phyloP scores from a whole-genome alignment of 35 echinoderm and acorn worm genomes.

The Lytechinus variegatus region DNA sequence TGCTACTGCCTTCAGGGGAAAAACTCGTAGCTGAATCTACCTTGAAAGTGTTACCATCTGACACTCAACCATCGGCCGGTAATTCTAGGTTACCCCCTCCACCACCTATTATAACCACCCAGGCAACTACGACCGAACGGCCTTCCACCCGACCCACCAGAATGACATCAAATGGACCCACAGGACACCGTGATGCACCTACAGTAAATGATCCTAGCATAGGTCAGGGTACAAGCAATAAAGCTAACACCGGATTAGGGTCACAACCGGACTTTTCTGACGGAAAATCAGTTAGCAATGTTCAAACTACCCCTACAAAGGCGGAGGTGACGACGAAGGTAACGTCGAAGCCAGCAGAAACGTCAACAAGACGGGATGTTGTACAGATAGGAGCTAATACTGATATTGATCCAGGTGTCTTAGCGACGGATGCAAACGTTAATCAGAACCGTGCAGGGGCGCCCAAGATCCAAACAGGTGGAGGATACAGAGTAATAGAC shows the following conservation, averaged over 20 bases:
- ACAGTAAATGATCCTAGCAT: not conserved
- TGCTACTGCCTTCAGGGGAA: not conserved
- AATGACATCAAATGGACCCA: not conserved
- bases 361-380: constrained; percentile 25
- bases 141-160: not conserved
- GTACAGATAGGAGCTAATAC: constrained; percentile 29
- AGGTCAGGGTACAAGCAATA: not conserved
- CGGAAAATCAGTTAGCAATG: not conserved
- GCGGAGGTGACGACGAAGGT: not conserved
- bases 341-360: not conserved
- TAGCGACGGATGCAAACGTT: not conserved
- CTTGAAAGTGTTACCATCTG: not conserved
- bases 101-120: not conserved
- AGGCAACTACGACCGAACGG: not conserved
- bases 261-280: not conserved
- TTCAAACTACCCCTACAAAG: not conserved
- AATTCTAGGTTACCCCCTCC: constrained; percentile 23
- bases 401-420: not conserved
- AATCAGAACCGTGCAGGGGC: not conserved
- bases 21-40: not conserved
- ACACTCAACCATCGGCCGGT: not conserved
- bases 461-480: not conserved
- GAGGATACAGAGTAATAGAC: not conserved
- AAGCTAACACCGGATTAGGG: not conserved
- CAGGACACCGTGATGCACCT: not conserved